A percentile compares a stretch with the other conserved stretches of the same genome.
Evolutionary conservation across 2,888 invertebrate species (phyloP).

Genomic region (Pseudanteris insignis): DNA sequence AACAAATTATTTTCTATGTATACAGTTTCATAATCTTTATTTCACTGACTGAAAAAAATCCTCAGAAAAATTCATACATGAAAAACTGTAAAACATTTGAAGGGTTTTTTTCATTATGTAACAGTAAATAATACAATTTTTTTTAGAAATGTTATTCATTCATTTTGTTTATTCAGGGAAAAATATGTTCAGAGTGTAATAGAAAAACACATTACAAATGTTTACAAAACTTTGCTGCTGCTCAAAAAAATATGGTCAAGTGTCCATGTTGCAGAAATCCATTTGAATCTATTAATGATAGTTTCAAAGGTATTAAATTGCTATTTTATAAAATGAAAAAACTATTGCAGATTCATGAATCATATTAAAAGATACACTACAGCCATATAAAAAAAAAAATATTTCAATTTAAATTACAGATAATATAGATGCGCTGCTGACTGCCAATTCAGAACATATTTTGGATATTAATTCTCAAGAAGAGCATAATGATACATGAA

Average conservation of each 20-base stretch:
- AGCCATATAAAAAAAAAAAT: too few species aligned
- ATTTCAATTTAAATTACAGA: too few species aligned
- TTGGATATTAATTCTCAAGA: too few species aligned
- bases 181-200: constrained; percentile 48
- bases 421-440: too few species aligned
- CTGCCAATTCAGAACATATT: too few species aligned
- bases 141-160: neutral
- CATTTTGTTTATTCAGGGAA: too few species aligned
- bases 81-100: neutral
- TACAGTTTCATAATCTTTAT: constrained; percentile 20
- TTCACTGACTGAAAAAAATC: neutral
- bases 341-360: too few species aligned
- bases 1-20: constrained; percentile 58
- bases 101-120: neutral
- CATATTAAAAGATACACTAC: too few species aligned
- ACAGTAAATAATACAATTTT: neutral
- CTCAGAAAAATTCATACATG: too few species aligned
- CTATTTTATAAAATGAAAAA: too few species aligned
- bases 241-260: constrained; percentile 35
- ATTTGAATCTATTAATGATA: constrained; percentile 27
- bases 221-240: constrained; percentile 32
- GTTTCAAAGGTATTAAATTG: constrained; percentile 19
- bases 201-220: constrained; percentile 17
- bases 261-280: constrained; percentile 50
- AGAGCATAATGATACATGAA: too few species aligned